These are phyloP conservation scores for Polylopha cassiicola DNA, from an alignment of 2,888 invertebrate species.

Conservation along the genomic window DNA sequence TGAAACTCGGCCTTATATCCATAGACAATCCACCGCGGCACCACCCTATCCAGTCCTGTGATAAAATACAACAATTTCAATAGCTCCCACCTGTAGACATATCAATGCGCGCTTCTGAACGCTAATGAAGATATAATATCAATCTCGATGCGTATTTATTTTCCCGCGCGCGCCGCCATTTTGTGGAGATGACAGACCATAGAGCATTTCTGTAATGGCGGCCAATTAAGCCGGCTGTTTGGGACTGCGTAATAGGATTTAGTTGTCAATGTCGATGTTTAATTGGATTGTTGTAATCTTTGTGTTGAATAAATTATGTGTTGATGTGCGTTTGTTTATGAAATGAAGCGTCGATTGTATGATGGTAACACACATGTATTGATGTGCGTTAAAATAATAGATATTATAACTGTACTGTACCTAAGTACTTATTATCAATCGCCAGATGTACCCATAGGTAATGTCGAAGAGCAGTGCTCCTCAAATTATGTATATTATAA, in stretches of 20 bases:
- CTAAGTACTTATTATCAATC: too few relatives aligned
- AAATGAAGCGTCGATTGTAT: too few relatives aligned
- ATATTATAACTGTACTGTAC: too few relatives aligned
- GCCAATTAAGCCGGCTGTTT: constrained; percentile 64
- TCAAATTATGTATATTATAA: too few relatives aligned
- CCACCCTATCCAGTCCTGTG: constrained; percentile 44
- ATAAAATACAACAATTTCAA: constrained; percentile 74
- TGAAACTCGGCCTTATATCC: too few relatives aligned
- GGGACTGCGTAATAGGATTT: constrained; percentile 67
- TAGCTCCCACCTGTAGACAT: constrained; percentile 65
- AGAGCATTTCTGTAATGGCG: constrained; percentile 64
- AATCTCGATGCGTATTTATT: constrained; percentile 67
- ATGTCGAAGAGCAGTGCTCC: too few relatives aligned
- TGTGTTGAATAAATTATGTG: constrained; percentile 40
- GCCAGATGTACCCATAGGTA: too few relatives aligned
- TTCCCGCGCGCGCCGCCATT: constrained; percentile 62
- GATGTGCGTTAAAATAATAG: too few relatives aligned
- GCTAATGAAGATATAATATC: constrained; percentile 78
- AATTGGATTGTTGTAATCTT: constrained; percentile 71
- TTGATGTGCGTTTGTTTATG: constrained; percentile 24
- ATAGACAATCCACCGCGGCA: constrained; percentile 50
- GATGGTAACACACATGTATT: too few relatives aligned
- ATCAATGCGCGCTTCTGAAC: constrained; percentile 67
- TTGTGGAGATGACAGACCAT: constrained; percentile 66
- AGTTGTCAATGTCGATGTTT: constrained; percentile 69